A percentile compares a stretch with the other conserved stretches of the same genome.
Evolutionary conservation across 2,888 invertebrate species (phyloP).

Genomic region (Electrophaes corylata): DNA sequence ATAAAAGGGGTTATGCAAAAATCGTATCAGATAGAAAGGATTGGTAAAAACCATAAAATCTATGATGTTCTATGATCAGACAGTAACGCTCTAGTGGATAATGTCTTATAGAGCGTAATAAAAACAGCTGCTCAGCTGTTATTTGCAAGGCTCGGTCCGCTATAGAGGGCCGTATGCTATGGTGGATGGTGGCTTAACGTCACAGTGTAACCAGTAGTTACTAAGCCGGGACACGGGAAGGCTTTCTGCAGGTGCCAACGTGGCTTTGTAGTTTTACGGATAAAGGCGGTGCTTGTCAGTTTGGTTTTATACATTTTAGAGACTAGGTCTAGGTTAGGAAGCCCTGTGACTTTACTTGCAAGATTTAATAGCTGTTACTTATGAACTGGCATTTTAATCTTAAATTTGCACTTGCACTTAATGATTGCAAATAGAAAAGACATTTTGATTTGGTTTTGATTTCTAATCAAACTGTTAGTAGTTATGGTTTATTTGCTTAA

Average conservation of each 20-base stretch:
- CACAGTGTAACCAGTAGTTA: constrained; percentile 13
- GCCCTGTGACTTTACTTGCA: not conserved
- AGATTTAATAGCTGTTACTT: too few relatives aligned
- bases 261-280: constrained; percentile 10
- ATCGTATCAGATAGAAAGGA: too few relatives aligned
- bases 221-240: constrained; percentile 21
- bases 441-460: too few relatives aligned
- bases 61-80: too few relatives aligned
- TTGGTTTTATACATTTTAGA: not conserved
- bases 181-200: constrained; percentile 5
- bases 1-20: too few relatives aligned
- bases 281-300: constrained; percentile 1
- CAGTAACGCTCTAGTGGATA: not conserved
- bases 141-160: not conserved
- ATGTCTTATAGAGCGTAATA: not conserved
- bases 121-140: not conserved
- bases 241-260: constrained; percentile 22
- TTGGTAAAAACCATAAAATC: too few relatives aligned
- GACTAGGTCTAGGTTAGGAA: not conserved
- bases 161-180: not conserved
- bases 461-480: too few relatives aligned
- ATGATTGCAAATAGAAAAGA: too few relatives aligned
- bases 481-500: too few relatives aligned
- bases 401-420: too few relatives aligned
- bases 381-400: too few relatives aligned